A percentile compares a stretch with the other conserved stretches of the same genome.
These are phyloP conservation scores for Campopleginae sp. DNA, from an alignment of 2,888 invertebrate genomes.

Conservation along the genomic window DNA sequence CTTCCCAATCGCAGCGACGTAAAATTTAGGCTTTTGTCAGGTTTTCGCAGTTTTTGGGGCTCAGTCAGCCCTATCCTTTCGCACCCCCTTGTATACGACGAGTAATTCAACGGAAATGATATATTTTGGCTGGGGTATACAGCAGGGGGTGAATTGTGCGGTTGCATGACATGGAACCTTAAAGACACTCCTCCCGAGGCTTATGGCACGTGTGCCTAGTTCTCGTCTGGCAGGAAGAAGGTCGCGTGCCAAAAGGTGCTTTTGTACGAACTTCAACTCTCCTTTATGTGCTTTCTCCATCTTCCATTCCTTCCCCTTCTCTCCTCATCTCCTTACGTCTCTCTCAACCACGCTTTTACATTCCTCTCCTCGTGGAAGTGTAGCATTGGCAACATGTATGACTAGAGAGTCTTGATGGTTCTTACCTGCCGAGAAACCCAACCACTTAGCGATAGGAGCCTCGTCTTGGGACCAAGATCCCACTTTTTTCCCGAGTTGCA, in stretches of 20 bases:
- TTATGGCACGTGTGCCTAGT: slow-evolving; percentile 7
- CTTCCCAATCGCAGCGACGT: neutral
- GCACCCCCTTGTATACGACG: slow-evolving; percentile 12
- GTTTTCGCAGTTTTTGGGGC: neutral
- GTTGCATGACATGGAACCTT: slow-evolving; percentile 67
- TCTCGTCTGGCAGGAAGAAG: slow-evolving; percentile 65
- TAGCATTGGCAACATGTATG: slow-evolving; percentile 14
- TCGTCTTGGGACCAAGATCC: slow-evolving; percentile 4
- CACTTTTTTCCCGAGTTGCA: slow-evolving; percentile 1
- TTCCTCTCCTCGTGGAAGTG: slow-evolving; percentile 1
- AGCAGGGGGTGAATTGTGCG: slow-evolving; percentile 65
- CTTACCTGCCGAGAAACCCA: slow-evolving; percentile 56
- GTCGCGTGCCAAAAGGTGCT: slow-evolving; percentile 74
- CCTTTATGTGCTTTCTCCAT: slow-evolving; percentile 54
- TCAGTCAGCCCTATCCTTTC: neutral
- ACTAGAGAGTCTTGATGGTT: slow-evolving; percentile 38
- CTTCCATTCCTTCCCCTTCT: slow-evolving; percentile 38
- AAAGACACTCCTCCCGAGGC: slow-evolving; percentile 64
- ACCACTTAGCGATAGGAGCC: slow-evolving; percentile 59
- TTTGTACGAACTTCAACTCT: slow-evolving; percentile 59
- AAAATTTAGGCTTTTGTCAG: neutral
- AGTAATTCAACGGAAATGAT: slow-evolving; percentile 27
- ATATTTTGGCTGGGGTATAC: slow-evolving; percentile 19
- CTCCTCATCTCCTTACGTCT: slow-evolving; percentile 24
- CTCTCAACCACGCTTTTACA: neutral